Evolutionary conservation across 2,113 vertebrate genomes (phyloP).

Genomic region (Pterocles gutturalis): DNA sequence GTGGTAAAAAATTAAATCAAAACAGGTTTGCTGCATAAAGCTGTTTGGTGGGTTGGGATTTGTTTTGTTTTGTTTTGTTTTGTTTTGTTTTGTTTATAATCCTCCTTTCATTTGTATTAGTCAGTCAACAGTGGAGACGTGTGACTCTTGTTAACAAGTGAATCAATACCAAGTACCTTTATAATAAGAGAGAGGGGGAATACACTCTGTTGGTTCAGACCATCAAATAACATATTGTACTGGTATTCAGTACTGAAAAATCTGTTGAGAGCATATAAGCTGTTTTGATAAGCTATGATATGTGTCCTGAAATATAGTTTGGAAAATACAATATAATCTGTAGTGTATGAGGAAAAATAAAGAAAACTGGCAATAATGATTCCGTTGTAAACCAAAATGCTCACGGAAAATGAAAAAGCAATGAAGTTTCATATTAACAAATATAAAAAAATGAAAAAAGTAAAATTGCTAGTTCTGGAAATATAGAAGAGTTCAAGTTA

Average conservation of each 20-base stretch:
- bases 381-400: background rate
- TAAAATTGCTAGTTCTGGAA: background rate
- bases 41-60: background rate
- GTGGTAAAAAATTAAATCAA: background rate
- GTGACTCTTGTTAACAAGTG: background rate
- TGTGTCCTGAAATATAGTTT: background rate
- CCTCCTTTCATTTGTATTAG: background rate
- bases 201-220: background rate
- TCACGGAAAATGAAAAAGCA: background rate
- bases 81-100: background rate
- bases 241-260: background rate
- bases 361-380: background rate
- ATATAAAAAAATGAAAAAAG: background rate
- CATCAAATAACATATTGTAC: background rate
- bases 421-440: background rate
- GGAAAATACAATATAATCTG: background rate
- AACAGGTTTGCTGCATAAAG: background rate
- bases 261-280: background rate
- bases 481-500: background rate
- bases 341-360: background rate
- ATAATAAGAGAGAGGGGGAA: background rate
- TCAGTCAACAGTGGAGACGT: background rate
- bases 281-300: background rate
- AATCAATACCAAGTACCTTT: background rate
- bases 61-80: background rate